phyloP scores from a whole-genome alignment of 2,888 invertebrate species.

The Diploptera punctata region DNA sequence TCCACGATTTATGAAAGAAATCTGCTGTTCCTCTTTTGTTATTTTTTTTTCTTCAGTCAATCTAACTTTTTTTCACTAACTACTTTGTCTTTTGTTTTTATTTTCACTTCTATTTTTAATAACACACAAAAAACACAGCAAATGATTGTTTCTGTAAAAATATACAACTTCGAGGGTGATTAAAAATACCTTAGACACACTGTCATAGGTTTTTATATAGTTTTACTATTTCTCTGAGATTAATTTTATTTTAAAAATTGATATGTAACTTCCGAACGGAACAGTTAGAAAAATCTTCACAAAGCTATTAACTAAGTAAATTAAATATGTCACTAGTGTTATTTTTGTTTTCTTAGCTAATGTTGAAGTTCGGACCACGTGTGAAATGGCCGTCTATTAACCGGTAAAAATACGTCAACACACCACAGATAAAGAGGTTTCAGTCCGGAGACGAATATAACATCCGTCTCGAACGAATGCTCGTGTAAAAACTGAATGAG shows the following conservation, averaged over 20 bases:
- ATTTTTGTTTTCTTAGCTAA: not conserved
- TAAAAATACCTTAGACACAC: not conserved
- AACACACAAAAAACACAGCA: constrained; percentile 2
- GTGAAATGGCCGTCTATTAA: no score
- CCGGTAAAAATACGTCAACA: no score
- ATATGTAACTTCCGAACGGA: constrained; percentile 26
- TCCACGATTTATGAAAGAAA: constrained; percentile 34
- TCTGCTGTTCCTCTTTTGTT: not conserved
- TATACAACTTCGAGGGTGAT: not conserved
- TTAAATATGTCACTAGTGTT: not conserved
- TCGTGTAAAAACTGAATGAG: constrained; percentile 23
- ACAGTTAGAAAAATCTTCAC: not conserved
- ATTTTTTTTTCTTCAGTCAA: no score
- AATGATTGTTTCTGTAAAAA: constrained; percentile 13
- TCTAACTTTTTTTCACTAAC: no score
- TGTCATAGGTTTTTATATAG: not conserved
- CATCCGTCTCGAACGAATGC: no score
- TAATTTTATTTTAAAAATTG: no score
- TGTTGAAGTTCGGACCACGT: not conserved
- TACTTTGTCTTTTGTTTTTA: constrained; percentile 6
- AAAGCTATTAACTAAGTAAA: not conserved
- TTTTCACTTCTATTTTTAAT: not conserved
- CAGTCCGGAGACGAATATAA: no score
- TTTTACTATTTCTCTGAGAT: no score
- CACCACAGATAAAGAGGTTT: no score